phyloP scores from a whole-genome alignment of 1,140 invertebrate species.

The Caenorhabditis tropicalis region DNA sequence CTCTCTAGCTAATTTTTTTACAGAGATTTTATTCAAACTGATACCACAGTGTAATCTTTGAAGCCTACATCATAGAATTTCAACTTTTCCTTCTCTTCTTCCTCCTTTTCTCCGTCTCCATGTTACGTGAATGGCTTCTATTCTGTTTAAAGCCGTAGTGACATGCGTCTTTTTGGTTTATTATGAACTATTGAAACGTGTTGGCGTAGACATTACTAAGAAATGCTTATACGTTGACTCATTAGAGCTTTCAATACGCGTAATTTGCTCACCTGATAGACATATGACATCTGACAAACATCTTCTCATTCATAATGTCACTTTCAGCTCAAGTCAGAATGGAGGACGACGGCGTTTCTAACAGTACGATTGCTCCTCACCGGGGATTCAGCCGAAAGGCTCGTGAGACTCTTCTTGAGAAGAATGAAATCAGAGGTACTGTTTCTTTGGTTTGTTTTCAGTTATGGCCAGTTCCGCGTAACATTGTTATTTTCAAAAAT shows the following conservation, averaged over 20 bases:
- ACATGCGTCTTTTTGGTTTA: background rate
- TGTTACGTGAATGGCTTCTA: background rate
- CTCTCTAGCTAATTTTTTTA: no score
- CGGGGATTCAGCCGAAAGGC: slow-evolving; percentile 20
- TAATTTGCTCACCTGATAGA: background rate
- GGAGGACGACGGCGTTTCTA: background rate
- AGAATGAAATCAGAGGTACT: slow-evolving; percentile 19
- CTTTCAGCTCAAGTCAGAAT: background rate
- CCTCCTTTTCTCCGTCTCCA: background rate
- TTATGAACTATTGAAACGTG: background rate
- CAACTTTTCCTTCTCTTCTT: no score
- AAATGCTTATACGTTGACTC: background rate
- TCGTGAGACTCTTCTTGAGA: slow-evolving; percentile 16
- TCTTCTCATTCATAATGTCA: background rate
- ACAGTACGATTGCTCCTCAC: background rate
- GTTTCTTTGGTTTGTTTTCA: background rate
- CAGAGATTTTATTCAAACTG: no score
- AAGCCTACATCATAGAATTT: no score
- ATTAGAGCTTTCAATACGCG: background rate
- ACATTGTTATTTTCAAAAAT: background rate
- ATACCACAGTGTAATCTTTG: no score
- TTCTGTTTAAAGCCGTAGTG: background rate
- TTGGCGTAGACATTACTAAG: background rate
- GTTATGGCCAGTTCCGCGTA: background rate
- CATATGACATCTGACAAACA: background rate